These are phyloP conservation scores for honey bee (Apis mellifera) DNA, from an alignment of 1,140 invertebrate genomes.

Conservation along the genomic window Amel_HAv3.1 CM009934.2:11457501-11458000, in stretches of 20 bases:
- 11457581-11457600: not conserved
- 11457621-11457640: constrained; percentile 15
- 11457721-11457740: not conserved
- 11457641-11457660: not conserved
- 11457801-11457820: not conserved
- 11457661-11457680: not conserved
- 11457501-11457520: not conserved
- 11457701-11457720: not conserved
- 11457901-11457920: not conserved
- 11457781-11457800: not conserved
- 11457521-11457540: not conserved
- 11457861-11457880: not conserved
- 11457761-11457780: too few species aligned
- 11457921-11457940: constrained; percentile 35
- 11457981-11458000: constrained; percentile 58
- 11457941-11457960: constrained; percentile 51
- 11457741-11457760: too few species aligned
- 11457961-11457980: constrained; percentile 36
- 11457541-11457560: not conserved
- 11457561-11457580: not conserved
- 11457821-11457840: not conserved
- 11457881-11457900: not conserved
- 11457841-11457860: not conserved
- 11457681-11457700: not conserved
- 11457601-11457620: not conserved